phyloP scores from a whole-genome alignment of 1,140 invertebrate genomes.

The Eriocheir sinensis region DNA sequence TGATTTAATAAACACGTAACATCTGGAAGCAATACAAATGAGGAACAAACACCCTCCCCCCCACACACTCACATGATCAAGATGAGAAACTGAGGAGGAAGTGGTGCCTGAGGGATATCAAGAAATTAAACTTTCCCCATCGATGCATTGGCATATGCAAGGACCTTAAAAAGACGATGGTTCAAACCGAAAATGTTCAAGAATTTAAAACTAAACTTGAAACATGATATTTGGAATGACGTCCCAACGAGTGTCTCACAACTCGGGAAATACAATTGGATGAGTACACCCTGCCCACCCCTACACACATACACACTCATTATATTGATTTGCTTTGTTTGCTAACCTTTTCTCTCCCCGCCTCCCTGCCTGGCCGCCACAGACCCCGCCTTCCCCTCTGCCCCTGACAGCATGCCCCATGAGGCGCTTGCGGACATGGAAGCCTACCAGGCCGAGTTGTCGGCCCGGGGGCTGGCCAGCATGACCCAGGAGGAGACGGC shows the following conservation, averaged over 20 bases:
- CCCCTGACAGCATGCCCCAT: slow-evolving; percentile 36
- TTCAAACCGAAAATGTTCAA: neutral
- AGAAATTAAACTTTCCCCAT: neutral
- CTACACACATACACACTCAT: neutral
- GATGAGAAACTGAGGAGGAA: no score
- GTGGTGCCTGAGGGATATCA: no score
- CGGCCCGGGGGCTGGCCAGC: slow-evolving; percentile 9
- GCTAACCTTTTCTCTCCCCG: neutral
- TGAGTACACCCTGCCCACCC: no score
- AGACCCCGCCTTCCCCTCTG: slow-evolving; percentile 1
- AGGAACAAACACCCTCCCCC: neutral
- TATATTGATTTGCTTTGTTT: neutral
- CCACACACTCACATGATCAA: neutral
- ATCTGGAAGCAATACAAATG: neutral
- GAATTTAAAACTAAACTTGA: neutral
- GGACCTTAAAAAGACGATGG: neutral
- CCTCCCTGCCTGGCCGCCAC: neutral
- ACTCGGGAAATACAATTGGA: no score
- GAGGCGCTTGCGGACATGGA: slow-evolving; percentile 19
- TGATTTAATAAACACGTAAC: neutral
- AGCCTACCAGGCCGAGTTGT: slow-evolving; percentile 17
- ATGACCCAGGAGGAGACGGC: neutral
- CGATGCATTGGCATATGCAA: neutral
- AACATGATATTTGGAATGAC: no score
- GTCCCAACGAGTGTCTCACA: no score